Percentiles rank a stretch among this genome's conserved stretches.
Evolutionary conservation across 2,113 vertebrate species (phyloP).

Genomic region (Trinectes maculatus): DNA sequence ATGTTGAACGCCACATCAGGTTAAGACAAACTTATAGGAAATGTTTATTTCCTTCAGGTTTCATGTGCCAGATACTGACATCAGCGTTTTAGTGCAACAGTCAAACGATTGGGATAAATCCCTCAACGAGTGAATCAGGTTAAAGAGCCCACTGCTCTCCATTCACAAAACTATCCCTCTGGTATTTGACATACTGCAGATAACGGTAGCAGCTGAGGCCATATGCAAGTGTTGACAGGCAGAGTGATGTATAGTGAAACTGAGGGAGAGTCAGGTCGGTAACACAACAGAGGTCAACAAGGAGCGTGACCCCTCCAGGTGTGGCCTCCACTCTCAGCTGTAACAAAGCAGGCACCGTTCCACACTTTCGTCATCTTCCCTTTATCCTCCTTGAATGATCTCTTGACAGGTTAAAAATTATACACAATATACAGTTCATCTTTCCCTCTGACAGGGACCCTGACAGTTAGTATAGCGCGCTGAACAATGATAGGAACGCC

Average conservation of each 20-base stretch:
- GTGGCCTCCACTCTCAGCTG: slow-evolving; percentile 65
- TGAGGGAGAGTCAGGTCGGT: slow-evolving; percentile 39
- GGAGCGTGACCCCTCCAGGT: slow-evolving; percentile 73
- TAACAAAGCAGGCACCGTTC: slow-evolving; percentile 33
- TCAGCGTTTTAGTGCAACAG: slow-evolving; percentile 1
- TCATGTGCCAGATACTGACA: slow-evolving; percentile 22
- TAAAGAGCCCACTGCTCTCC: slow-evolving; percentile 33
- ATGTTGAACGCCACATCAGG: slow-evolving; percentile 8
- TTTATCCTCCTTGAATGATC: slow-evolving; percentile 30
- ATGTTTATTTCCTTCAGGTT: slow-evolving; percentile 3
- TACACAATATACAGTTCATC: slow-evolving; percentile 43
- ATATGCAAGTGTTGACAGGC: slow-evolving; percentile 66
- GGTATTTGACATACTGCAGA: slow-evolving; percentile 30
- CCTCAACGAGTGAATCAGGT: slow-evolving; percentile 46
- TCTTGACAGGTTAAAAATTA: slow-evolving; percentile 46
- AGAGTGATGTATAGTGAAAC: slow-evolving; percentile 62
- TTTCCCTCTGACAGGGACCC: slow-evolving; percentile 27
- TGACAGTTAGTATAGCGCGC: slow-evolving; percentile 64
- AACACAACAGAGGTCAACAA: slow-evolving; percentile 69
- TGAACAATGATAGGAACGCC: slow-evolving; percentile 51
- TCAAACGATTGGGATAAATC: slow-evolving; percentile 36
- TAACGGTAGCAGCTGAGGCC: slow-evolving; percentile 43
- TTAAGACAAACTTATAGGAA: slow-evolving; percentile 12
- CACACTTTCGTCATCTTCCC: slow-evolving; percentile 7
- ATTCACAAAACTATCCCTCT: slow-evolving; percentile 25